Percentiles rank a stretch among this genome's conserved stretches.
These are phyloP conservation scores for Papilio protenor DNA, from an alignment of 2,888 invertebrate species.

Conservation along the genomic window DNA sequence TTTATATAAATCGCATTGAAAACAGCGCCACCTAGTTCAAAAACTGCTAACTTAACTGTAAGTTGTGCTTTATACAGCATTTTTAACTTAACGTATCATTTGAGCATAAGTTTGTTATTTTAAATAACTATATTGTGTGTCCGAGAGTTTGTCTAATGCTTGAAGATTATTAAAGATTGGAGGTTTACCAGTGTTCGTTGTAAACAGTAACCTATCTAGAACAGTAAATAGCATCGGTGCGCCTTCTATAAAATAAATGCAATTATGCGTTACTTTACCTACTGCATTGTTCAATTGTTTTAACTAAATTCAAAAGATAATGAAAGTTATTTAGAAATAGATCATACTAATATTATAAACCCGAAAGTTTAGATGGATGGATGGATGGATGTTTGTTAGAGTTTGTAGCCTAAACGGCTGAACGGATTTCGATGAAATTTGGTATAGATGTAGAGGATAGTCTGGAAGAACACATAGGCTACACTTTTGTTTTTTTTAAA, in stretches of 20 bases:
- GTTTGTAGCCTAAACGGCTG: too few species aligned
- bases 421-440: too few species aligned
- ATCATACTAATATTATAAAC: too few species aligned
- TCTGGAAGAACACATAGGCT: too few species aligned
- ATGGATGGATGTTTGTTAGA: too few species aligned
- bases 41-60: neutral
- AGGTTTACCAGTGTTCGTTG: neutral
- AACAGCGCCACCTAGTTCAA: conserved; percentile 1
- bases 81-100: neutral
- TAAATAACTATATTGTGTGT: neutral
- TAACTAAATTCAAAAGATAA: neutral
- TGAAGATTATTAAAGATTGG: neutral
- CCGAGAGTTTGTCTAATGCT: neutral
- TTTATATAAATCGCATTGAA: neutral
- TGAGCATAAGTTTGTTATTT: neutral
- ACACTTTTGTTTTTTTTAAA: too few species aligned
- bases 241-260: neutral
- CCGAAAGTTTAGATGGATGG: too few species aligned
- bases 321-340: neutral
- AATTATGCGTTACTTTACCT: neutral
- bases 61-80: neutral
- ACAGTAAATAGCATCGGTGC: neutral
- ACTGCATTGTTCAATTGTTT: neutral
- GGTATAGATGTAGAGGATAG: too few species aligned
- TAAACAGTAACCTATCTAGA: neutral